Evolutionary conservation across 2,113 vertebrate genomes (phyloP), one percentile per base, ranked within the genome.

Genomic region (Varanus komodoensis): DNA sequence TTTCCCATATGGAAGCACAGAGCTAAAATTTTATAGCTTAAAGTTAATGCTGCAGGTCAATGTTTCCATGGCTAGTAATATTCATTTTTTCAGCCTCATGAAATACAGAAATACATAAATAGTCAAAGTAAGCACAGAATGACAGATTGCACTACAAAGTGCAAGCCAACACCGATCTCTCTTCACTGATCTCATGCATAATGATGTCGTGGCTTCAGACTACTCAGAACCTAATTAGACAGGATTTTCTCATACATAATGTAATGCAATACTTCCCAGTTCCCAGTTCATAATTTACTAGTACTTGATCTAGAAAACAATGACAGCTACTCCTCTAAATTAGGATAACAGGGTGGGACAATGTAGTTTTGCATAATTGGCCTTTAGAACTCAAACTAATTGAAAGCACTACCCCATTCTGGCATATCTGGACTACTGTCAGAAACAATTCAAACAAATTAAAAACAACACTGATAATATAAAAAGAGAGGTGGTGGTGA

Each of bases 241-340:
- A 6, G 34, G 19, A 38, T 75, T 38, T 38, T 75, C 15, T 75
- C 6, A 34, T 91, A 92, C 87, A 61, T 95, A 94, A 95, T 92
- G 57, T 90, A 75, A 95, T 89, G 73, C 88, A 83, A 95, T 78
- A 82, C 95, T 19, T 64, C 17, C 61, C 61, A 64, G 61, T 95
- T 96, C 89, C 87, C 14, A 87, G 71, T 92, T 85, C 93, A 95
- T 91, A 84, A 92, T 73, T 73, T n/a, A n/a, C 11, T 87, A 93
- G 79, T 92, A 90, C 69, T 64, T 96, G 74, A 87, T 93, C 89
- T 94, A 91, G 93, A 89, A 61, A 12, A 87, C 78, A 94, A 90
- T 94, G 94, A 94, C 89, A 95, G 54, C 92, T 83, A 73, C 82
- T 86, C 21, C 23, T 90, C 73, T 0, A 0, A 94, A 95, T 87